Percentiles rank a stretch among this genome's conserved stretches.
Evolutionary conservation across 2,113 vertebrate species (phyloP).

Genomic region (Baryphthengus martii): DNA sequence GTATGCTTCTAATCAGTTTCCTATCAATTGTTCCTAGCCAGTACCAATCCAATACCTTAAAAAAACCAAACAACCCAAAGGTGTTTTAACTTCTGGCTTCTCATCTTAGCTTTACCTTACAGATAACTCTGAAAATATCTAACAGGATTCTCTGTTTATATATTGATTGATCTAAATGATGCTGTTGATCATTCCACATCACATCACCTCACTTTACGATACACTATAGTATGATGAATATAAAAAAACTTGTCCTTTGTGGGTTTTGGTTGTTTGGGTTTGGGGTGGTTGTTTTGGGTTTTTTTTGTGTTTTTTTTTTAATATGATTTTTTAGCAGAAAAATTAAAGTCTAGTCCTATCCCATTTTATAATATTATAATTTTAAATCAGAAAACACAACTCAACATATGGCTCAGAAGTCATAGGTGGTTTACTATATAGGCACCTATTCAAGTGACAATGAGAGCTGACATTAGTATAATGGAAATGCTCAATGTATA

Average conservation of each 20-base stretch:
- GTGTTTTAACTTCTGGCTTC: neutral
- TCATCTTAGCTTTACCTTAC: neutral
- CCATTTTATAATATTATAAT: neutral
- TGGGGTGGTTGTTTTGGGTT: too few species aligned
- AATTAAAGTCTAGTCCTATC: neutral
- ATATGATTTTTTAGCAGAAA: neutral
- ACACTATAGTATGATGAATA: neutral
- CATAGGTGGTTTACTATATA: neutral
- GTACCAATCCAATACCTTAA: neutral
- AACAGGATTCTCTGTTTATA: neutral
- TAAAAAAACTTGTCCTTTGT: neutral
- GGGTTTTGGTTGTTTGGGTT: neutral
- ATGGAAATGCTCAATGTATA: slow-evolving; percentile 32
- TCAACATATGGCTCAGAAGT: neutral
- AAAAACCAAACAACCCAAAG: neutral
- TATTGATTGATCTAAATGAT: neutral
- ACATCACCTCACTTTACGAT: neutral
- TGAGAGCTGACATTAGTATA: slow-evolving; percentile 32
- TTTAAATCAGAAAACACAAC: neutral
- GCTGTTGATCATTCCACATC: neutral
- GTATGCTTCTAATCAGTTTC: neutral
- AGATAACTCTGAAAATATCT: neutral
- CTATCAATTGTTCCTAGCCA: neutral
- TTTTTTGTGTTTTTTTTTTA: neutral
- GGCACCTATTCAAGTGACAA: neutral